These are phyloP conservation scores for Craterocephalus amniculus DNA, from an alignment of 2,797 vertebrate species.

Conservation along the genomic window DNA sequence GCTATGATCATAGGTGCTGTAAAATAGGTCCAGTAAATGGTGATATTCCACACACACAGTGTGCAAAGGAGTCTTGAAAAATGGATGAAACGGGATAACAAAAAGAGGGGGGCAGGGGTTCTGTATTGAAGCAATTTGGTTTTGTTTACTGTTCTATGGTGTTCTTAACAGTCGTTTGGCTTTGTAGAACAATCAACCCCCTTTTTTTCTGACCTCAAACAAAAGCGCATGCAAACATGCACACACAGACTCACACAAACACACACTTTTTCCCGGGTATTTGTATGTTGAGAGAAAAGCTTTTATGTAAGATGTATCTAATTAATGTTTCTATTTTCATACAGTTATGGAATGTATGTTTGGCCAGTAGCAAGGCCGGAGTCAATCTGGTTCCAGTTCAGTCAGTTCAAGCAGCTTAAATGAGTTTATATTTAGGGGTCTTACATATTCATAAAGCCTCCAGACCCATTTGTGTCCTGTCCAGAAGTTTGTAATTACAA, in stretches of 20 bases:
- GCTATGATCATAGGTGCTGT: conserved; percentile 52
- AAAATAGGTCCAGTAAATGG: conserved; percentile 37
- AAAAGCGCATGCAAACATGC: not conserved
- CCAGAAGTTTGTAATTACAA: conserved; percentile 54
- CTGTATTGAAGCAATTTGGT: conserved; percentile 15
- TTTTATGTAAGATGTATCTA: conserved; percentile 74
- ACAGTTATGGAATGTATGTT: conserved; percentile 76
- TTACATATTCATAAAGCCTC: conserved; percentile 58
- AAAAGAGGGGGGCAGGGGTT: not conserved
- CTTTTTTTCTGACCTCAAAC: not conserved
- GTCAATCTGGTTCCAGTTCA: conserved; percentile 63
- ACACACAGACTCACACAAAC: conserved; percentile 9
- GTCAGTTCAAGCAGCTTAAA: conserved; percentile 56
- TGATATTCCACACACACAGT: conserved; percentile 1
- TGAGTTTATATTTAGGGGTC: conserved; percentile 44
- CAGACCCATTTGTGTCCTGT: conserved; percentile 44
- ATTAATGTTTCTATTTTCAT: conserved; percentile 81
- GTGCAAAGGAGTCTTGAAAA: conserved; percentile 42
- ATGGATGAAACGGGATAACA: conserved; percentile 42
- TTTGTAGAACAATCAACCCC: conserved; percentile 64
- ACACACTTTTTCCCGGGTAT: conserved; percentile 49
- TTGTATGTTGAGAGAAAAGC: conserved; percentile 70
- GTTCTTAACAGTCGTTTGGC: conserved; percentile 69
- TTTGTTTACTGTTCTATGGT: conserved; percentile 61
- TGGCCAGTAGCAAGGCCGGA: conserved; percentile 66